Conservation (phyloP, 2,113 vertebrate genomes). For the Furnarius figulus region DNA sequence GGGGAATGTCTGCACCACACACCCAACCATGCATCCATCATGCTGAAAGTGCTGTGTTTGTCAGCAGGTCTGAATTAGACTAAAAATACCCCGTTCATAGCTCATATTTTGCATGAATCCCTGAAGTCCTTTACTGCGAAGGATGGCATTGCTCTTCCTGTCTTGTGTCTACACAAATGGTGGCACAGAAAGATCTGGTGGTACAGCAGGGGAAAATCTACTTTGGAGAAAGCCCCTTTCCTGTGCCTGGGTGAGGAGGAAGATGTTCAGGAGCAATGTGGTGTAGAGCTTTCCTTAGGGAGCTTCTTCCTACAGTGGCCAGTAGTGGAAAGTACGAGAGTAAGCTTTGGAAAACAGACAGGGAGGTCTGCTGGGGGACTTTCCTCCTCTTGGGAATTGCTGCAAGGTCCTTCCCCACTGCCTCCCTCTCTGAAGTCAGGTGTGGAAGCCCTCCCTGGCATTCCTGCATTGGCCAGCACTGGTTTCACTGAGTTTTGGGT, state of each 20-base stretch:
- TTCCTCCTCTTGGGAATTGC: not conserved
- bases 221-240: not conserved
- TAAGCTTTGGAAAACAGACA: not conserved
- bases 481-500: not conserved
- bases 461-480: not conserved
- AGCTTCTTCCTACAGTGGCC: not conserved
- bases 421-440: not conserved
- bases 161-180: not conserved
- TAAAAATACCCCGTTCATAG: not conserved
- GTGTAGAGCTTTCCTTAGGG: not conserved
- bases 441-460: not conserved
- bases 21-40: constrained; percentile 8
- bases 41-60: not conserved
- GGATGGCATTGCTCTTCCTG: not conserved
- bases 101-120: not conserved
- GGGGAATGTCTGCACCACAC: constrained; percentile 36
- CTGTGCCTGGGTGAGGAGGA: not conserved
- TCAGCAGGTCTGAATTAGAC: constrained; percentile 23
- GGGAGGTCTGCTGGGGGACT: not conserved
- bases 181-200: not conserved
- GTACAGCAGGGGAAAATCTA: not conserved
- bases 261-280: not conserved
- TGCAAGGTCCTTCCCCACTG: not conserved
- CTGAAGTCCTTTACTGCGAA: not conserved
- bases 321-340: not conserved